Percentiles rank a stretch among this genome's conserved stretches.
Conservation (phyloP, 2,797 vertebrate genomes). For the Atherinosoma microstoma region DNA sequence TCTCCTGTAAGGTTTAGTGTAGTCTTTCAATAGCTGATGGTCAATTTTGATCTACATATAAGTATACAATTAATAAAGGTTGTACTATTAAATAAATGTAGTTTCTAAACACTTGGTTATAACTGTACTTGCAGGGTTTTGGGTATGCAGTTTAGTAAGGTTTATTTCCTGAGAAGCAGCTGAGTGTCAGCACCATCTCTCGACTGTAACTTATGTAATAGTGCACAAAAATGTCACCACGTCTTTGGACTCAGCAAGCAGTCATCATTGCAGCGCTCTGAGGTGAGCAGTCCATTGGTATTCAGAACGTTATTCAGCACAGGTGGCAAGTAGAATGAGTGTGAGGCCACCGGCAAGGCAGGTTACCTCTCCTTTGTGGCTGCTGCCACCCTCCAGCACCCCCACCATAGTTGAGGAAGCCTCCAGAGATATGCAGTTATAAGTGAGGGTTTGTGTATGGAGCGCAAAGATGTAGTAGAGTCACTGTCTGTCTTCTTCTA, state of each 20-base stretch:
- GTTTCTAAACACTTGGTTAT: background rate
- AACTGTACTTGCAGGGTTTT: conserved; percentile 3
- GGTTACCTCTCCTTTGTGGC: conserved; percentile 60
- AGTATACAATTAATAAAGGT: background rate
- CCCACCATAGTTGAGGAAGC: conserved; percentile 46
- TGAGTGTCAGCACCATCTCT: conserved; percentile 21
- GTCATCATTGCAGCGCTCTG: conserved; percentile 53
- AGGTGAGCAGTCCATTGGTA: conserved; percentile 72
- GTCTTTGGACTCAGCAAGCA: conserved; percentile 58
- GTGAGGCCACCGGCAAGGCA: conserved; percentile 63
- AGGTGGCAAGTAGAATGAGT: conserved; percentile 72
- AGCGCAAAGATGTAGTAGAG: conserved; percentile 57
- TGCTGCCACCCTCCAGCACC: conserved; percentile 21
- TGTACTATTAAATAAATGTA: background rate
- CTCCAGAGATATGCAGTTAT: conserved; percentile 50
- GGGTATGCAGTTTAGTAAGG: conserved; percentile 6
- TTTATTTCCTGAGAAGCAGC: conserved; percentile 15
- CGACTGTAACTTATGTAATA: conserved; percentile 37
- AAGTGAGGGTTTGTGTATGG: conserved; percentile 36
- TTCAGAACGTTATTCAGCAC: conserved; percentile 57
- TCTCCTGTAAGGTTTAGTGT: background rate
- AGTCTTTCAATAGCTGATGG: background rate
- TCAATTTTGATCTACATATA: background rate
- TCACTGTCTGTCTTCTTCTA: conserved; percentile 61
- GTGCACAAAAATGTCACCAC: conserved; percentile 40